Evolutionary conservation across 2,113 vertebrate genomes (phyloP).

Genomic region (Struthidea cinerea): DNA sequence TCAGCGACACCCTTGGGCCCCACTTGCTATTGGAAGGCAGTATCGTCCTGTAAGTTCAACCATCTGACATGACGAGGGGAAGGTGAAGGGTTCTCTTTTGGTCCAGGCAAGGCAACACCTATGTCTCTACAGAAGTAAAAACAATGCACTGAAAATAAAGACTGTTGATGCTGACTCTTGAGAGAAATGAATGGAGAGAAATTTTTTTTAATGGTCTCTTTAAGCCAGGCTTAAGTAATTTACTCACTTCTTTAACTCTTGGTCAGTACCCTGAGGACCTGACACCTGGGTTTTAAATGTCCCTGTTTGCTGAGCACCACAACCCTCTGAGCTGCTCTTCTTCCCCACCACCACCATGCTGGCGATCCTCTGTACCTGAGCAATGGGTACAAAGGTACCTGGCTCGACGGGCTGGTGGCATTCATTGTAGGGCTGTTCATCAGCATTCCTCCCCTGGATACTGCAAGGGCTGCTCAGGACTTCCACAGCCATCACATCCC

Average conservation of each 20-base stretch:
- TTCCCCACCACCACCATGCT: too few relatives aligned
- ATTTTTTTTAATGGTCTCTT: background rate
- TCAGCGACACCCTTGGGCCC: background rate
- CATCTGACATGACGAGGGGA: background rate
- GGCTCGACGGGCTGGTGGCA: background rate
- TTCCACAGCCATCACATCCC: background rate
- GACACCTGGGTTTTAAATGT: background rate
- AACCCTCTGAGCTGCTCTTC: background rate
- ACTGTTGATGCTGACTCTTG: background rate
- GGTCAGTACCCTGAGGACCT: background rate
- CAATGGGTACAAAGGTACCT: too few relatives aligned
- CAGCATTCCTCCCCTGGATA: background rate
- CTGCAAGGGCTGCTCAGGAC: background rate
- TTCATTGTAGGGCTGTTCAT: background rate
- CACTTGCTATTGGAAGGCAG: background rate
- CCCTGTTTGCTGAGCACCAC: background rate
- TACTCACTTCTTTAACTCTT: background rate
- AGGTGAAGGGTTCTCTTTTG: background rate
- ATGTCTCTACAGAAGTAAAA: background rate
- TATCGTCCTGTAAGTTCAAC: background rate
- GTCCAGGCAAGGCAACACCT: background rate
- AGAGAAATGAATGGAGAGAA: conserved; percentile 27
- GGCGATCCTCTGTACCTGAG: background rate
- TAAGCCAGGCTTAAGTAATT: background rate
- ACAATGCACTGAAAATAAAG: conserved; percentile 3